Percentiles rank a stretch among this genome's conserved stretches.
Evolutionary conservation across 2,888 invertebrate genomes (phyloP).

Genomic region (Barypeithes pellucidus): DNA sequence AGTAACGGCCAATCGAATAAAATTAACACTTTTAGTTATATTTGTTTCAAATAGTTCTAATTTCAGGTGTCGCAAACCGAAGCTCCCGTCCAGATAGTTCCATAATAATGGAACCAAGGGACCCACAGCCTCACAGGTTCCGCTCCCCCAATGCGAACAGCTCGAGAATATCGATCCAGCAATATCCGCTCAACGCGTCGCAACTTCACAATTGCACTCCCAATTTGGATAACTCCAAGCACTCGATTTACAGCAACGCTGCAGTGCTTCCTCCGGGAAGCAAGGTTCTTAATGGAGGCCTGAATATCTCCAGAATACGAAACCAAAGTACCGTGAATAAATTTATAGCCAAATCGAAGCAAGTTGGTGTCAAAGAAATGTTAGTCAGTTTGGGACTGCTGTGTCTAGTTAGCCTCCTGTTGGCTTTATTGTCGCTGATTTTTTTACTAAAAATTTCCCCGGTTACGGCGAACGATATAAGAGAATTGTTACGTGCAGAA

Average conservation of each 20-base stretch:
- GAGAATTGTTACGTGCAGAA: slow-evolving; percentile 73
- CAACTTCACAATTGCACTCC: slow-evolving; percentile 75
- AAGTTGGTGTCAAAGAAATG: slow-evolving; percentile 82
- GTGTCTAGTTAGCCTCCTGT: slow-evolving; percentile 87
- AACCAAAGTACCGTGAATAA: slow-evolving; percentile 67
- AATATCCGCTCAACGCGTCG: slow-evolving; percentile 80
- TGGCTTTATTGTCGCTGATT: slow-evolving; percentile 88
- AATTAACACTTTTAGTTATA: background rate
- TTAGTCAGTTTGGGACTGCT: slow-evolving; percentile 88
- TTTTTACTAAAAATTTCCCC: slow-evolving; percentile 90
- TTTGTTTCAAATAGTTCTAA: background rate
- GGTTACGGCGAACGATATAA: slow-evolving; percentile 75
- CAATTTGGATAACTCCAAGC: slow-evolving; percentile 77
- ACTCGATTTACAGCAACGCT: slow-evolving; percentile 76
- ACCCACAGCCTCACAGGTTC: slow-evolving; percentile 64
- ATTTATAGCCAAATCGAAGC: slow-evolving; percentile 71
- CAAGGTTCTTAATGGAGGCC: slow-evolving; percentile 73
- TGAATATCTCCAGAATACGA: slow-evolving; percentile 75
- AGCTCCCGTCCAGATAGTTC: slow-evolving; percentile 69
- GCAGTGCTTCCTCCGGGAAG: slow-evolving; percentile 62
- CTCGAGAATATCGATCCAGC: slow-evolving; percentile 68
- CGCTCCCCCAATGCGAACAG: slow-evolving; percentile 65
- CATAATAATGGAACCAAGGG: slow-evolving; percentile 67
- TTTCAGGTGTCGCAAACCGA: slow-evolving; percentile 69
- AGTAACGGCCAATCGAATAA: no score